Percentiles rank a stretch among this genome's conserved stretches.
Conservation (phyloP, 2,113 vertebrate genomes). For the Scolopax mira region DNA sequence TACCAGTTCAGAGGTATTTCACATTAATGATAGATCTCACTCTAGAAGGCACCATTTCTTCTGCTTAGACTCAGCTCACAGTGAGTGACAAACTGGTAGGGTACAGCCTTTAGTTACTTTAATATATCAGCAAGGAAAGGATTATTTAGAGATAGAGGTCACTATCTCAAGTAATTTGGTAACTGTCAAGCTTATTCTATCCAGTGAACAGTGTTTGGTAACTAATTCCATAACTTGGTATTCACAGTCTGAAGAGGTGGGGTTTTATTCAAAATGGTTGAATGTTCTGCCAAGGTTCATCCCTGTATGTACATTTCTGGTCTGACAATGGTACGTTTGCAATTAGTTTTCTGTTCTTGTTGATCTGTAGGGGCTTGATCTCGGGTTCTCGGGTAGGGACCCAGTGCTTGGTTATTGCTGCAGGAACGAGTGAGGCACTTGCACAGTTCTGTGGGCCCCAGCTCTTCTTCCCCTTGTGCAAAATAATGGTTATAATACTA, state of each 20-base stretch:
- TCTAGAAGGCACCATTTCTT: neutral
- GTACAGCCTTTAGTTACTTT: neutral
- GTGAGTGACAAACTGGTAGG: neutral
- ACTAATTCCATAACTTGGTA: neutral
- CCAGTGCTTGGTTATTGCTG: neutral
- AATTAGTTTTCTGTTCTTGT: neutral
- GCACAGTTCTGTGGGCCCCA: neutral
- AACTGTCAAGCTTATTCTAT: neutral
- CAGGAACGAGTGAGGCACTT: neutral
- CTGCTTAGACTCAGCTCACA: neutral
- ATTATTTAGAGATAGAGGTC: neutral
- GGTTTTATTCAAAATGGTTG: neutral
- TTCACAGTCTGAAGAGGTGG: neutral
- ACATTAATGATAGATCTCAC: neutral
- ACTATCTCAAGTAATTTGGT: neutral
- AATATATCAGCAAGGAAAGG: neutral
- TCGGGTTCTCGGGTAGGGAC: neutral
- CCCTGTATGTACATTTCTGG: accelerated
- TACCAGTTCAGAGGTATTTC: neutral
- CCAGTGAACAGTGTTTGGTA: neutral
- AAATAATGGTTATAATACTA: neutral
- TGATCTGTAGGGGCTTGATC: neutral
- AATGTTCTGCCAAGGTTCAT: neutral
- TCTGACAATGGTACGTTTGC: neutral
- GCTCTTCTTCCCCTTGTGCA: neutral